These are phyloP conservation scores for Halictus quadricinctus DNA, from an alignment of 2,888 invertebrate species.

Conservation along the genomic window DNA sequence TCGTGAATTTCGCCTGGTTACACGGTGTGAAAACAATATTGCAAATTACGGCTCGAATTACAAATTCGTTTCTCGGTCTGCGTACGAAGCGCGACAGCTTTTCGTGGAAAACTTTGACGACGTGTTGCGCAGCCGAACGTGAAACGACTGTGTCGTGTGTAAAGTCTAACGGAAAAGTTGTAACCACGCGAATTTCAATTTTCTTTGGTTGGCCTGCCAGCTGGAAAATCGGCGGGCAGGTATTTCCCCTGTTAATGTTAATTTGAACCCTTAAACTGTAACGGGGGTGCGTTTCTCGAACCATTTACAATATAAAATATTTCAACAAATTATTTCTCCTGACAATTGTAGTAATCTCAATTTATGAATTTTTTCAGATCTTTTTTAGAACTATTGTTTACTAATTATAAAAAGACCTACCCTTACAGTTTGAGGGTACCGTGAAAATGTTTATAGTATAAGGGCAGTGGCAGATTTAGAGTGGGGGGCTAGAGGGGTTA, in stretches of 20 bases:
- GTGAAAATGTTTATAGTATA: no score
- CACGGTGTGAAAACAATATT: conserved; percentile 9
- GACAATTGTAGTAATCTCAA: not conserved
- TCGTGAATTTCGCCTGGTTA: conserved; percentile 18
- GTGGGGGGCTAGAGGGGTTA: no score
- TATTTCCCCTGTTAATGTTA: not conserved
- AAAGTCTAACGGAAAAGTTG: not conserved
- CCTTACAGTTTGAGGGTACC: no score
- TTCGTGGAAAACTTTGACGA: not conserved
- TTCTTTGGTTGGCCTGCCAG: not conserved
- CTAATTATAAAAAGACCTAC: not conserved
- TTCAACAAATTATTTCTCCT: not conserved
- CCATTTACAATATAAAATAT: not conserved
- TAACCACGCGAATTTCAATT: not conserved
- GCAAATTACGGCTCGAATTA: conserved; percentile 8
- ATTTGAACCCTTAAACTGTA: not conserved
- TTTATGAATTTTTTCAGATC: not conserved
- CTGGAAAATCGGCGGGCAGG: not conserved
- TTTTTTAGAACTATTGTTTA: not conserved
- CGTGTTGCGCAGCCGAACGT: not conserved
- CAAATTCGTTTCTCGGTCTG: not conserved
- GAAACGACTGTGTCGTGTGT: not conserved
- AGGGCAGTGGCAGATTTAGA: no score
- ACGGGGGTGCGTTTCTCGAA: no score
- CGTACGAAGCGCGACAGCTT: not conserved